phyloP scores from a whole-genome alignment of 2,113 vertebrate genomes.

The Eudyptes chrysolophus region DNA sequence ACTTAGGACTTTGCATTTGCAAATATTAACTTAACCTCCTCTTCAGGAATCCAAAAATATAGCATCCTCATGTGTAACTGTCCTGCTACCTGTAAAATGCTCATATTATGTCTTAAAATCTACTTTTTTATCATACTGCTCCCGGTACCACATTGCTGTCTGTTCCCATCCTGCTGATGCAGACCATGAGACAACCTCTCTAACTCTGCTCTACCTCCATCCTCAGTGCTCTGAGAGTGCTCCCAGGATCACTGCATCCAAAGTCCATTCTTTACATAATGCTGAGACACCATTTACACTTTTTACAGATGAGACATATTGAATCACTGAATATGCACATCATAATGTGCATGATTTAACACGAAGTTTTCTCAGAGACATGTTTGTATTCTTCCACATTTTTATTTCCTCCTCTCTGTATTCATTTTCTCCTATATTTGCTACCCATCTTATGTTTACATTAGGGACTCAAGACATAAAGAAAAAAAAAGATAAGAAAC shows the following conservation, averaged over 20 bases:
- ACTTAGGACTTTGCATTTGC: not conserved
- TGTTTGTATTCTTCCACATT: not conserved
- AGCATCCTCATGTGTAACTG: not conserved
- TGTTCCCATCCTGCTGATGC: fast-evolving
- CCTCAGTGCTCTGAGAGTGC: fast-evolving
- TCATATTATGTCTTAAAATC: not conserved
- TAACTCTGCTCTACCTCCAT: fast-evolving
- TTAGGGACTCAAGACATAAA: not conserved
- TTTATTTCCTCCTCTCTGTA: not conserved
- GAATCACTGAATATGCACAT: fast-evolving
- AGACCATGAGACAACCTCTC: not conserved
- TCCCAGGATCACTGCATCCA: not conserved
- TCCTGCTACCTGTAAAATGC: not conserved
- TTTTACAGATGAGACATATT: not conserved
- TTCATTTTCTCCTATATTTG: not conserved
- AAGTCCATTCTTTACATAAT: not conserved
- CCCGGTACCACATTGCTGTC: not conserved
- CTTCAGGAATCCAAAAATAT: not conserved
- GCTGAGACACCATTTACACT: not conserved
- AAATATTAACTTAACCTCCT: not conserved
- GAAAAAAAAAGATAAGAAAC: not conserved
- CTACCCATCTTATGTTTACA: not conserved
- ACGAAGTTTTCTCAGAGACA: fast-evolving
- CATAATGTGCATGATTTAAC: fast-evolving
- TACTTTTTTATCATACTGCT: fast-evolving